Percentiles rank a stretch among this genome's conserved stretches.
Evolutionary conservation across 2,113 vertebrate genomes (phyloP).

Genomic region (Penelope pileata): DNA sequence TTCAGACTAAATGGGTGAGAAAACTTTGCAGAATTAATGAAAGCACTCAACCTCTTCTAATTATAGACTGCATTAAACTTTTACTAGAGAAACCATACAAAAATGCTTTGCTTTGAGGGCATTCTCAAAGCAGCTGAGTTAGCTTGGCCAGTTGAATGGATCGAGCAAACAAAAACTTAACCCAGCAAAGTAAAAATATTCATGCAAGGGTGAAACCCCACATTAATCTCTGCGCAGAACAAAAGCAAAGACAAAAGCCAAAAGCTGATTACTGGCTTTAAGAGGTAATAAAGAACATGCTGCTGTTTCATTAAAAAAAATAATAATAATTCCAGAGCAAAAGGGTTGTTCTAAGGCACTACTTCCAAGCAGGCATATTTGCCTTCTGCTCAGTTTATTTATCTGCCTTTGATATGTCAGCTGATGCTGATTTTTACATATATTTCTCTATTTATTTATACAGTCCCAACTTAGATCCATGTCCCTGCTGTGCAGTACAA

Average conservation of each 20-base stretch:
- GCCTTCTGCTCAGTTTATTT: neutral
- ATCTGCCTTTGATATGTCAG: neutral
- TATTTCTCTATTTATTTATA: neutral
- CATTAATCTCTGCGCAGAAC: neutral
- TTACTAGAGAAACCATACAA: neutral
- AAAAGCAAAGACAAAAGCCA: neutral
- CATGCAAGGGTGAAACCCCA: neutral
- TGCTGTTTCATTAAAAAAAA: neutral
- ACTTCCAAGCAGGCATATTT: neutral
- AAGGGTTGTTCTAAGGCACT: neutral
- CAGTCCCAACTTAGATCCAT: neutral
- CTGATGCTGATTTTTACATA: neutral
- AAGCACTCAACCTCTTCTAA: slow-evolving; percentile 41
- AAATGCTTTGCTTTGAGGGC: neutral
- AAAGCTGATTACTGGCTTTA: neutral
- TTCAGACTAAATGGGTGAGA: neutral
- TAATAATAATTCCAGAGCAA: neutral
- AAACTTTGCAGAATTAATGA: slow-evolving; percentile 12
- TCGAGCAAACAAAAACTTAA: neutral
- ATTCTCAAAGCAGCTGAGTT: neutral
- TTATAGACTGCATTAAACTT: slow-evolving; percentile 33
- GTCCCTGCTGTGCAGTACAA: neutral
- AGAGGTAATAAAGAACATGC: neutral
- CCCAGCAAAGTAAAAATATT: neutral
- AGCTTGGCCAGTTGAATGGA: neutral